Evolutionary conservation across 2,113 vertebrate species (phyloP).

Genomic region (Ondatra zibethicus): DNA sequence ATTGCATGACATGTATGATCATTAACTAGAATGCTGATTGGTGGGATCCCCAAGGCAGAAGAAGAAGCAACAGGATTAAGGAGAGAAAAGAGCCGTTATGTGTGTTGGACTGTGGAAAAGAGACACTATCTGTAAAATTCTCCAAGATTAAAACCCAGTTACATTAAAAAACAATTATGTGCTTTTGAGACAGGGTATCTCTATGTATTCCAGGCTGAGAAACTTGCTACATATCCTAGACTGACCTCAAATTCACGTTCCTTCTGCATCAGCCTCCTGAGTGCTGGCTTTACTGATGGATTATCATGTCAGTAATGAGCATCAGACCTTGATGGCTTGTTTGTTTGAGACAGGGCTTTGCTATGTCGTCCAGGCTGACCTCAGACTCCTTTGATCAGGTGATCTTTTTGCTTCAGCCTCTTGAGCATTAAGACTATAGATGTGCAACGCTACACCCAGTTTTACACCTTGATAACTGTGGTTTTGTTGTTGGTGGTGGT

Average conservation of each 20-base stretch:
- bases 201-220: neutral
- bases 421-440: neutral
- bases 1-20: neutral
- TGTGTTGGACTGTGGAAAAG: neutral
- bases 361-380: neutral
- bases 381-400: neutral
- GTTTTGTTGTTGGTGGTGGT: neutral
- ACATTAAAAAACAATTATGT: neutral
- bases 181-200: neutral
- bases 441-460: neutral
- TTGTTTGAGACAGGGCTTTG: neutral
- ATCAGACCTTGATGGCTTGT: neutral
- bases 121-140: slow-evolving; percentile 15
- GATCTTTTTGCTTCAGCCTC: neutral
- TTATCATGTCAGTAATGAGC: neutral
- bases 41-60: neutral
- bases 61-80: slow-evolving; percentile 53
- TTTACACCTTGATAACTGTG: neutral
- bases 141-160: slow-evolving; percentile 38
- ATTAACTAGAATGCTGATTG: neutral
- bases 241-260: neutral
- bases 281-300: neutral
- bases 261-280: neutral
- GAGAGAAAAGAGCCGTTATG: neutral
- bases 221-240: neutral